Percentiles rank a stretch among this genome's conserved stretches.
phyloP scores from a whole-genome alignment of 2,888 invertebrate species.

The Orthonychiurus folsomi region DNA sequence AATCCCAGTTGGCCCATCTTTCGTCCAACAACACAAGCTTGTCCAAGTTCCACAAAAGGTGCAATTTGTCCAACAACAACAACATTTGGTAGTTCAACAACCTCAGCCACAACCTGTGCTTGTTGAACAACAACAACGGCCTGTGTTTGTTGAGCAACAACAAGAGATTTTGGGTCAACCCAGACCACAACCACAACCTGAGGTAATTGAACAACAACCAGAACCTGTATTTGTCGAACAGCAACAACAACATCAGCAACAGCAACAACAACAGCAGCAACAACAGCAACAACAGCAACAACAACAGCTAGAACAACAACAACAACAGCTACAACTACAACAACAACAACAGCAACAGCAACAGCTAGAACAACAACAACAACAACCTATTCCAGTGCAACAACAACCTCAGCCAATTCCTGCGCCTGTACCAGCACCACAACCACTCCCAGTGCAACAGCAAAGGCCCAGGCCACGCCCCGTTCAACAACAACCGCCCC shows the following conservation, averaged over 20 bases:
- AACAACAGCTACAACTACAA: neutral
- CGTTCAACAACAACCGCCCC: neutral
- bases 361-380: neutral
- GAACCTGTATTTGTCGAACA: neutral
- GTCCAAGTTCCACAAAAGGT: neutral
- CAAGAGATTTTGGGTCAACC: neutral
- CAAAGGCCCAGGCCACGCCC: neutral
- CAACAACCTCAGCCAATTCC: slow-evolving; percentile 3
- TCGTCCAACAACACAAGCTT: neutral
- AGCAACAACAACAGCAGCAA: neutral
- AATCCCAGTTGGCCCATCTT: neutral
- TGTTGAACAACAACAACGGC: neutral
- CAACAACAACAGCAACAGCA: neutral
- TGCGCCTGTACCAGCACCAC: neutral
- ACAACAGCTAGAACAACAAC: neutral
- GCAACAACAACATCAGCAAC: neutral
- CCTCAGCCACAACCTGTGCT: neutral
- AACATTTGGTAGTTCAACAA: too few species aligned
- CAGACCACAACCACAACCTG: neutral
- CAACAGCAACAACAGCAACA: neutral
- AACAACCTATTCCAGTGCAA: slow-evolving; percentile 7
- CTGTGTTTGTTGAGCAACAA: neutral
- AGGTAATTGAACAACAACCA: neutral
- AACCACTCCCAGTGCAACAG: neutral
- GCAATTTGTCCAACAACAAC: neutral